Conservation (phyloP, 2,797 vertebrate genomes). For the Kryptolebias ocellatus region DNA sequence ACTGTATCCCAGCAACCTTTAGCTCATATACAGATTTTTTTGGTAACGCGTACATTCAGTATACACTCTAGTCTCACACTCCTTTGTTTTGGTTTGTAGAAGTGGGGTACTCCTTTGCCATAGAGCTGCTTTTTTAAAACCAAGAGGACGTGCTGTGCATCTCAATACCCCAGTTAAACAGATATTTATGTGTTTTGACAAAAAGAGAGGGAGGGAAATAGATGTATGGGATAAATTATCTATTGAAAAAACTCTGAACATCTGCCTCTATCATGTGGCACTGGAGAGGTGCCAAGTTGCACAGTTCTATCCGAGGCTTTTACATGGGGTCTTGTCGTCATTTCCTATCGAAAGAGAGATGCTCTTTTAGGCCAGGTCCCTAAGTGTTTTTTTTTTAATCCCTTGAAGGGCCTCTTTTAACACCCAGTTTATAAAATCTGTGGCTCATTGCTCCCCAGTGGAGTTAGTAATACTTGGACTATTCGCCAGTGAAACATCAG, state of each 20-base stretch:
- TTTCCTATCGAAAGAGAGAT: slow-evolving; percentile 57
- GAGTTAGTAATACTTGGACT: slow-evolving; percentile 33
- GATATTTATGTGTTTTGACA: slow-evolving; percentile 71
- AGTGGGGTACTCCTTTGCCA: slow-evolving; percentile 15
- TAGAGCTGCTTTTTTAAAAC: slow-evolving; percentile 39
- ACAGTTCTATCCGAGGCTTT: slow-evolving; percentile 58
- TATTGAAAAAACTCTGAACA: slow-evolving; percentile 68
- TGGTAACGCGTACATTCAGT: neutral
- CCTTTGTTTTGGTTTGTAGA: slow-evolving; percentile 28
- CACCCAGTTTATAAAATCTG: slow-evolving; percentile 49
- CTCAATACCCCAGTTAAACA: slow-evolving; percentile 58
- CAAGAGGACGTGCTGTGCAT: slow-evolving; percentile 53
- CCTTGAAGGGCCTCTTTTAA: slow-evolving; percentile 28
- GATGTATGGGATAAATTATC: slow-evolving; percentile 73
- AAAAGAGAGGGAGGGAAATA: slow-evolving; percentile 57
- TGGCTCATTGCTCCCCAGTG: slow-evolving; percentile 38
- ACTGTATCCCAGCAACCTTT: slow-evolving; percentile 44
- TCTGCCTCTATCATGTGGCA: slow-evolving; percentile 77
- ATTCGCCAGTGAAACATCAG: slow-evolving; percentile 25
- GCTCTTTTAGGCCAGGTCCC: slow-evolving; percentile 51
- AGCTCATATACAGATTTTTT: slow-evolving; percentile 18
- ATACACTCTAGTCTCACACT: slow-evolving; percentile 7
- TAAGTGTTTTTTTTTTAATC: slow-evolving; percentile 6
- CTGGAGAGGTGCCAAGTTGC: slow-evolving; percentile 72
- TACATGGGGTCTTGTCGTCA: slow-evolving; percentile 58